Percentiles rank a stretch among this genome's conserved stretches.
Evolutionary conservation across 2,797 vertebrate species (phyloP).

Genomic region (Dicrostonyx torquatus): DNA sequence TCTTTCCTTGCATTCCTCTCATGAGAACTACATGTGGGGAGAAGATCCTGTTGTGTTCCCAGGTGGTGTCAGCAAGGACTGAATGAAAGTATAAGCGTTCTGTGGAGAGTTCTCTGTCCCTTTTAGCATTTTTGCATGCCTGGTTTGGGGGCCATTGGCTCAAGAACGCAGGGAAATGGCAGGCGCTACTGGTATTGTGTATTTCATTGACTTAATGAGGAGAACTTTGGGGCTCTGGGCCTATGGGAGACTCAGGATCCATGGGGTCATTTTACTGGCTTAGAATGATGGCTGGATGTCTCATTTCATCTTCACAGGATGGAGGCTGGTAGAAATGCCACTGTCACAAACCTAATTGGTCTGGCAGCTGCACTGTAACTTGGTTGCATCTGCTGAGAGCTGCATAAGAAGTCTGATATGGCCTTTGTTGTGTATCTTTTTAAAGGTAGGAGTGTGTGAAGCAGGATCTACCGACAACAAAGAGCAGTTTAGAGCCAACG

Average conservation of each 20-base stretch:
- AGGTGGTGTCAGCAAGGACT: neutral
- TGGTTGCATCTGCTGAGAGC: neutral
- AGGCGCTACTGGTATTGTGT: accelerated
- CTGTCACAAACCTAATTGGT: neutral
- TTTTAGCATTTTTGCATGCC: neutral
- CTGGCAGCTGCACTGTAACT: neutral
- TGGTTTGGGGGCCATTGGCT: neutral
- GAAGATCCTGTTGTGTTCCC: neutral
- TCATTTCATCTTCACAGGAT: neutral
- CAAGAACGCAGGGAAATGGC: neutral
- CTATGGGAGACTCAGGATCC: neutral
- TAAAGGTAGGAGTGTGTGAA: neutral
- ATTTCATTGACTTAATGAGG: neutral
- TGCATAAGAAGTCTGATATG: neutral
- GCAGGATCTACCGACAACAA: neutral
- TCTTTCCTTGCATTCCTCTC: neutral
- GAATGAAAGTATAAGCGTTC: neutral
- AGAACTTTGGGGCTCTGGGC: neutral
- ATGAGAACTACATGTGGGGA: neutral
- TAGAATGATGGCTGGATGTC: neutral
- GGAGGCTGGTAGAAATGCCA: neutral
- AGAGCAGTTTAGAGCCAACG: neutral
- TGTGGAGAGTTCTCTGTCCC: neutral
- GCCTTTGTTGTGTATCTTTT: neutral
- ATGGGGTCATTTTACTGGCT: neutral